Percentiles rank a stretch among this genome's conserved stretches.
These are phyloP conservation scores for Antigone vipio DNA, from an alignment of 2,113 vertebrate genomes.

Conservation along the genomic window DNA sequence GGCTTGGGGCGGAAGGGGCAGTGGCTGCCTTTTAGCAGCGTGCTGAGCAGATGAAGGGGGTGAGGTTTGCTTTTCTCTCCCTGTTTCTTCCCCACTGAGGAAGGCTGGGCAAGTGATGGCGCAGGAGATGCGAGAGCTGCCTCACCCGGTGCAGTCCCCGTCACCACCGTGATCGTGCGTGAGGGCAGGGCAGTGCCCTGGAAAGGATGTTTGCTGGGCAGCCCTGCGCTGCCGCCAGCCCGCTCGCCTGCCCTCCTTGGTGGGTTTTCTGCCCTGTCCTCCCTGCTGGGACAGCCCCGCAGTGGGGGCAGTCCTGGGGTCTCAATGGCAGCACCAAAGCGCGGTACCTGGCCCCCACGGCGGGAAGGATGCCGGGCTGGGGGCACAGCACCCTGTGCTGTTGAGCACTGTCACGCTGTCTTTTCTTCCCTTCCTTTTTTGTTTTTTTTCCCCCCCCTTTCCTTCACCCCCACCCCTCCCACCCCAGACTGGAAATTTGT, in stretches of 20 bases:
- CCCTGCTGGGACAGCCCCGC: background rate
- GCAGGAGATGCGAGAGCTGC: background rate
- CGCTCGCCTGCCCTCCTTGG: background rate
- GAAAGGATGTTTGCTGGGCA: too few species aligned
- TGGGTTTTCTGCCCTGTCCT: background rate
- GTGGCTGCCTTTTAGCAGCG: background rate
- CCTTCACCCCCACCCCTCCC: background rate
- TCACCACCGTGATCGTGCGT: rapidly evolving
- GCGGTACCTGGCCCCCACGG: too few species aligned
- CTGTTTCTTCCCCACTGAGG: background rate
- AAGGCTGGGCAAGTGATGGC: background rate
- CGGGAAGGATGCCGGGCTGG: background rate
- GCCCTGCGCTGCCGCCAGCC: too few species aligned
- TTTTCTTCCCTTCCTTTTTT: background rate
- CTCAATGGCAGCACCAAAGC: background rate
- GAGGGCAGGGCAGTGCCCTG: background rate
- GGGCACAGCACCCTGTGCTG: background rate
- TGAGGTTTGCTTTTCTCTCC: background rate
- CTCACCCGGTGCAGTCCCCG: too few species aligned
- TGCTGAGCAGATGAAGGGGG: background rate
- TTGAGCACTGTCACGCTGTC: background rate
- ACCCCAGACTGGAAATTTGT: background rate
- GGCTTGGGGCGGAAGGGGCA: background rate
- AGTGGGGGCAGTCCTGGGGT: background rate
- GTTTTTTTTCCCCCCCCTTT: too few species aligned